Base-by-base conservation (phyloP, 2,888 invertebrate species). In the Drosophila kuntzei region DNA sequence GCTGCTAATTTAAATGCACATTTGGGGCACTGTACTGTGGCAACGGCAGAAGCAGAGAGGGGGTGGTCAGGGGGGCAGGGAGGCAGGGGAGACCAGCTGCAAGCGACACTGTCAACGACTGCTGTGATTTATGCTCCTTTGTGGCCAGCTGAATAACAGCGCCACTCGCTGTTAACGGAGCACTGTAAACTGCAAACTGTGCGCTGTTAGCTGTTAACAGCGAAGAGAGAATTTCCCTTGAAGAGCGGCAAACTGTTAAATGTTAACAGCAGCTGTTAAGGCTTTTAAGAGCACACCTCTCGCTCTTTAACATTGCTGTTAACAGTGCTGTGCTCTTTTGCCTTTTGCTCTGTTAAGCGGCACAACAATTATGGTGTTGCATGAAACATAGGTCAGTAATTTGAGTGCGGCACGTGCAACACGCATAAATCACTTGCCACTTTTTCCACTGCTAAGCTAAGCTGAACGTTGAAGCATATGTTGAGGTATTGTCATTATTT, bases 1-100 rank as follows among this genome's bases (percentile, higher is more conserved):
- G 32, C 47, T 51, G 80, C 87, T 81, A 84, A 87, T 86, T 86
- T 84, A 84, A 84, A 86, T 84, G 83, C 83, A 86, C 83, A 86
- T 84, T 84, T 84, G 83, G 84, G 86, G 51, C 83, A 86, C 57
- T 50, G 16, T 14, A 20, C 39, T 11, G 18, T 46, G 47, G 64
- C 34, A 39, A 6, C 2, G 27, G 6, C 36, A 9, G 32, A 6
- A 12, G 47, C 16, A 16, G 29, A 9, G 29, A 12, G 32, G 27
- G 18, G 22, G n/a, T n/a, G n/a, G n/a, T n/a, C n/a, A 5, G 3
- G 2, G 12, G 29, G 34, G 32, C 16, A 18, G 25, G 16, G 46
- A 55, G 60, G n/a, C 65, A 4, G 53, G 2, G 36, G 7, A 14
- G 14, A 7, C 18, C 16, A 14, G 14, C 5, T n/a, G 55, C 61